These are phyloP conservation scores for Salvelinus namaycush DNA, from an alignment of 2,113 vertebrate species.

Conservation along the genomic window DNA sequence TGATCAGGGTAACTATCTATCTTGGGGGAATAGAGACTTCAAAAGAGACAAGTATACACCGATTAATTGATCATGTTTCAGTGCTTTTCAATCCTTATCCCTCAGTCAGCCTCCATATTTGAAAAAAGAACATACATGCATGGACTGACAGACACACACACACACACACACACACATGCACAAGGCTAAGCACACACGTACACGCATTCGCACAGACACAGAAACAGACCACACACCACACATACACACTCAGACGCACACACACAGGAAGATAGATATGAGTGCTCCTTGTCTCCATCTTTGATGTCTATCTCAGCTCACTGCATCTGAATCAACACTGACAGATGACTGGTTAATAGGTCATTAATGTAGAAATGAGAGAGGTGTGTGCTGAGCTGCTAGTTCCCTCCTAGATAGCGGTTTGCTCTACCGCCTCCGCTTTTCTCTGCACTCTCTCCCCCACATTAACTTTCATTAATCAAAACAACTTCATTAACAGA, in stretches of 20 bases:
- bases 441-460: constrained; percentile 29
- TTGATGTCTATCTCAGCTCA: not conserved
- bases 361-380: constrained; percentile 47
- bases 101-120: not conserved
- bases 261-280: not conserved
- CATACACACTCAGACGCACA: too few relatives aligned
- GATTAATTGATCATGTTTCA: not conserved
- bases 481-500: constrained; percentile 44
- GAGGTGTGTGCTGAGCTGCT: constrained; percentile 28
- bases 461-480: constrained; percentile 42
- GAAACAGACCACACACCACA: constrained; percentile 32
- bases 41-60: not conserved
- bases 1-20: too few relatives aligned
- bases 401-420: constrained; percentile 33
- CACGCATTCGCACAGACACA: not conserved
- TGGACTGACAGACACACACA: not conserved
- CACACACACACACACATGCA: constrained; percentile 21
- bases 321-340: constrained; percentile 8
- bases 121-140: too few relatives aligned
- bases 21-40: not conserved
- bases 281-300: not conserved
- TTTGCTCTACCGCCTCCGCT: constrained; percentile 34
- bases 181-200: not conserved
- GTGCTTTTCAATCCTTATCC: not conserved
- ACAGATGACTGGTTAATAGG: constrained; percentile 31